These are phyloP conservation scores for Dugesia japonica DNA, from an alignment of 2,888 invertebrate species.

Conservation along the genomic window DNA sequence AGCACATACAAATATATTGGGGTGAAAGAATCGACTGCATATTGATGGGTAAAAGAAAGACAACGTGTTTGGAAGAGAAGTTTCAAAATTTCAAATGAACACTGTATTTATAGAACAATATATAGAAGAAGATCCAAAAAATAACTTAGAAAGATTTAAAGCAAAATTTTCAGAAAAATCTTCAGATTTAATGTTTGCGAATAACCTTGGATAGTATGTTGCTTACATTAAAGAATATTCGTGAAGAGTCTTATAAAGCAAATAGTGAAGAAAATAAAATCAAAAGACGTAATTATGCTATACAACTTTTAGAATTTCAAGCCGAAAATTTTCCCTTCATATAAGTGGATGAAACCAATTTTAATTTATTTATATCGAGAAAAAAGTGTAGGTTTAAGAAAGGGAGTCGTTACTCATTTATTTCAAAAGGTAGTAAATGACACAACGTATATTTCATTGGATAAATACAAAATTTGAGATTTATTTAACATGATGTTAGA, in stretches of 20 bases:
- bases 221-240: constrained; percentile 3
- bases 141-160: not conserved
- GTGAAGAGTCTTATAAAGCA: not conserved
- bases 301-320: not conserved
- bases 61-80: not conserved
- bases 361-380: constrained; percentile 20
- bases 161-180: not conserved
- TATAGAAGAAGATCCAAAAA: not conserved
- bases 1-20: not conserved
- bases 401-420: too few species aligned
- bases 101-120: too few species aligned
- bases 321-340: not conserved
- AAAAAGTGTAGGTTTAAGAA: not conserved
- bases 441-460: too few species aligned
- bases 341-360: not conserved
- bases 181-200: not conserved
- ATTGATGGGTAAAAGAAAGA: not conserved
- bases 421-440: too few species aligned
- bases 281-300: not conserved
- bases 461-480: too few species aligned
- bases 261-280: not conserved
- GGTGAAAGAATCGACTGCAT: constrained; percentile 10
- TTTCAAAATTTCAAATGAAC: not conserved
- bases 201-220: not conserved
- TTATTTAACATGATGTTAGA: too few species aligned